These are phyloP conservation scores for Troides oblongomaculatus DNA, from an alignment of 2,888 invertebrate species.

Conservation along the genomic window DNA sequence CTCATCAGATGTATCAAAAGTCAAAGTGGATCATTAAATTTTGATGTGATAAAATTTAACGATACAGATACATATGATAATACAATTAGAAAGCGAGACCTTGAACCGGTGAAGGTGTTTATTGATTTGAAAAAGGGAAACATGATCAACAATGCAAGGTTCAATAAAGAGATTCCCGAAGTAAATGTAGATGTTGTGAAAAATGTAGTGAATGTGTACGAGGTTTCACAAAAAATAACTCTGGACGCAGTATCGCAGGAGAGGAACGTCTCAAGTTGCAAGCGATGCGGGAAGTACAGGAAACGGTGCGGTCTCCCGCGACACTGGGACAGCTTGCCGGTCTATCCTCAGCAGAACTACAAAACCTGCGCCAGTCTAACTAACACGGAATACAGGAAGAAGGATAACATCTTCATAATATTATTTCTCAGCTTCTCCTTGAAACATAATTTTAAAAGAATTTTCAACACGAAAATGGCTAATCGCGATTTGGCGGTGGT, in stretches of 20 bases:
- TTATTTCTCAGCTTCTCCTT: conserved; percentile 68
- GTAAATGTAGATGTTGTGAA: conserved; percentile 52
- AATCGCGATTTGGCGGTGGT: conserved; percentile 77
- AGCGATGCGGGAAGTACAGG: conserved; percentile 67
- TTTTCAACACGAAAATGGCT: conserved; percentile 70
- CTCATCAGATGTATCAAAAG: conserved; percentile 39
- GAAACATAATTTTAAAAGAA: conserved; percentile 62
- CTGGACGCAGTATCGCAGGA: conserved; percentile 64
- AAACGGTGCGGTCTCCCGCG: conserved; percentile 58
- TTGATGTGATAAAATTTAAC: conserved; percentile 59
- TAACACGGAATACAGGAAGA: conserved; percentile 50
- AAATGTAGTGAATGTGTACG: conserved; percentile 46
- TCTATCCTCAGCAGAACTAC: conserved; percentile 59
- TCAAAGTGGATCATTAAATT: conserved; percentile 10
- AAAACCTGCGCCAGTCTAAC: conserved; percentile 58
- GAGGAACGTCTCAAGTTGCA: conserved; percentile 56
- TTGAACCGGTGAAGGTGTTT: conserved; percentile 36
- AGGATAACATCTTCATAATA: conserved; percentile 48
- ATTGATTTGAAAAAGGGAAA: conserved; percentile 31
- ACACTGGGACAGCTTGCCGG: conserved; percentile 42
- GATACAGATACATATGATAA: conserved; percentile 38
- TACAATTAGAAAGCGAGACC: conserved; percentile 30
- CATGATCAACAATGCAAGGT: conserved; percentile 38
- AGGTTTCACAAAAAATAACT: conserved; percentile 61
- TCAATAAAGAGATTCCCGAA: conserved; percentile 43